Evolutionary conservation across 2,797 vertebrate genomes (phyloP).

Genomic region (Euphonia xanthogaster): DNA sequence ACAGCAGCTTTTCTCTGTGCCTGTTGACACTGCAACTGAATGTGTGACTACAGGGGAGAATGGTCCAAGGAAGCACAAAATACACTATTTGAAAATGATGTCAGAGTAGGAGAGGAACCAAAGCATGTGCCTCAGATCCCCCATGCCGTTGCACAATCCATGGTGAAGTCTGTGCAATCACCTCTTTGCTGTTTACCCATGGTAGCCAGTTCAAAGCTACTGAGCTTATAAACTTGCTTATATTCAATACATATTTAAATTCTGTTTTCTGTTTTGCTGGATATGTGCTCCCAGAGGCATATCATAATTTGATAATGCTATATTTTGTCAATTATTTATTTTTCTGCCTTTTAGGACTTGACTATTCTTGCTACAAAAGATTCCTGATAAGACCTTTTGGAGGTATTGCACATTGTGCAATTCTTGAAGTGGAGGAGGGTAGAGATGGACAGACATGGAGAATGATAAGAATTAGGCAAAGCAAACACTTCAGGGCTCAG

Average conservation of each 20-base stretch:
- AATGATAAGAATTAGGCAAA: conserved; percentile 41
- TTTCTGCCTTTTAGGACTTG: background rate
- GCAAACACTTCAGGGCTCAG: conserved; percentile 28
- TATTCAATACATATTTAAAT: background rate
- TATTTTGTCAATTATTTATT: background rate
- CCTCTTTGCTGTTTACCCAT: background rate
- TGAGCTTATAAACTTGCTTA: background rate
- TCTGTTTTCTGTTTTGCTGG: background rate
- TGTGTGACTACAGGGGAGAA: background rate
- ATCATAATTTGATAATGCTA: background rate
- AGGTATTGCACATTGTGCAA: conserved; percentile 20
- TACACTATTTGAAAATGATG: background rate
- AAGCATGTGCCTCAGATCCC: background rate
- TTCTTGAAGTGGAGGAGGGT: background rate
- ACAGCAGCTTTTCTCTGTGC: background rate
- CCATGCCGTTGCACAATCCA: background rate
- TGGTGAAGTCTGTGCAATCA: background rate
- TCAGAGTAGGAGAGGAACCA: background rate
- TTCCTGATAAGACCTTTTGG: background rate
- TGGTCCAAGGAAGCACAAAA: background rate
- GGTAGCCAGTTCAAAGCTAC: background rate
- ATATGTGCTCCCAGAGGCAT: background rate
- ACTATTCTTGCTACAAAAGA: background rate
- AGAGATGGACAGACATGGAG: background rate
- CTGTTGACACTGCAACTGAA: background rate